Base-by-base conservation (phyloP, 64 coral and sea anemone species). In the Pachyseris speciosa region DNA sequence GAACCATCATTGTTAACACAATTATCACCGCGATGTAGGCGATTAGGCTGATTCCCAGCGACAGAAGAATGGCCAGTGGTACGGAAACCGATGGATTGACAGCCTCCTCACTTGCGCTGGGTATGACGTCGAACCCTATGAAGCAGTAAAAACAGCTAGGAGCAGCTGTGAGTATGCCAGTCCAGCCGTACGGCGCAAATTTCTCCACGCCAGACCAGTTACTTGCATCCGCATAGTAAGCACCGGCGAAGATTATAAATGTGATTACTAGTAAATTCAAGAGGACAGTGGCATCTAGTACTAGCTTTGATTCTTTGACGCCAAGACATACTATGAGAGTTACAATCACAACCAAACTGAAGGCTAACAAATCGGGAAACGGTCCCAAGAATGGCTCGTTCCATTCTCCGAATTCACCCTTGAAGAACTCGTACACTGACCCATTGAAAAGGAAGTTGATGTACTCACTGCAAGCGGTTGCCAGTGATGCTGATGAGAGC, bases 1-100 rank as follows among this genome's bases (percentile, higher is more conserved):
- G 94, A n/a, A 89, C 85, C 90, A 96, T 96, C 37, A 96, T 71
- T 7, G 94, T 96, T 6, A 96, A n/a, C 4, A 96, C 31, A 3
- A 80, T 57, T 1, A 80, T 87, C 10, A 96, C 49, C 9, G 66
- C 78, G 7, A 96, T 31, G 52, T 96, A 96, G 29, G 80, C 90
- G 0, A 39, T 24, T 24, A 89, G 72, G 70, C 84, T 89, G 19
- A 96, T 72, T 41, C 36, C 58, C 9, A 96, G n/a, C 7, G 84
- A 65, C 12, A 93, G 45, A 4, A 89, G 57, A 60, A 96, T 96
- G 7, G 90, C 90, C 37, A 59, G 40, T 26, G 77, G 78, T 16
- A 83, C 39, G 4, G 84, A 74, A 7, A 85, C 37, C 2, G 50
- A 58, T 8, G 69, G 78, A 44, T 96, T 69, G 12, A 92, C 49